phyloP scores from a whole-genome alignment of 1,140 invertebrate species.

The Drosophila insularis region DNA sequence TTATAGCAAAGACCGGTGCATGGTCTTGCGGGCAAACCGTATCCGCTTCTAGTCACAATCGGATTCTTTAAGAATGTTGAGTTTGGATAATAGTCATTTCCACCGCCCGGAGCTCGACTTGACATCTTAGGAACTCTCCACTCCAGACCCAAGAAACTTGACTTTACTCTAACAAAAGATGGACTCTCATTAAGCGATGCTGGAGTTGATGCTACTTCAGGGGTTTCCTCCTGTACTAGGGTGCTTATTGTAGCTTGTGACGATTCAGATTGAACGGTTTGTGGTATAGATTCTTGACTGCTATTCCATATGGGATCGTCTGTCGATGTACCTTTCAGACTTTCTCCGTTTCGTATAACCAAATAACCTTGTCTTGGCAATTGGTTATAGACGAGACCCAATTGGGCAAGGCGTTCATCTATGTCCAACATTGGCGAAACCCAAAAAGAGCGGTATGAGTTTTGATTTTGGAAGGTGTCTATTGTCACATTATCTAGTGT shows the following conservation, averaged over 20 bases:
- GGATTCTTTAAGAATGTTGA: constrained; percentile 22
- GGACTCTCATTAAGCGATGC: neutral
- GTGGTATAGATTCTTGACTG: constrained; percentile 1
- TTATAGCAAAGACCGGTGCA: neutral
- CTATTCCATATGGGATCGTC: constrained; percentile 1
- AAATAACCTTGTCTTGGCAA: neutral
- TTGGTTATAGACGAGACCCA: neutral
- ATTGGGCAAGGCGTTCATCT: neutral
- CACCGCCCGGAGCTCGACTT: constrained; percentile 4
- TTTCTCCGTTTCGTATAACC: neutral
- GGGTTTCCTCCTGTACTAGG: neutral
- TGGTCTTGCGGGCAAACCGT: neutral
- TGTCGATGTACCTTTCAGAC: neutral
- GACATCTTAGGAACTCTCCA: neutral
- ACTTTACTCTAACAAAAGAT: neutral
- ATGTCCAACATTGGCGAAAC: constrained; percentile 2
- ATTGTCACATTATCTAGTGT: neutral
- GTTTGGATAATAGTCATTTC: constrained; percentile 4
- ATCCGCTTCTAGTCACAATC: constrained; percentile 19
- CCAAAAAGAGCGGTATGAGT: neutral
- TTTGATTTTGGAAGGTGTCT: neutral
- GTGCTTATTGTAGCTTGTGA: neutral
- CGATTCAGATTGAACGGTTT: neutral
- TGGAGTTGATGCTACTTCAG: neutral
- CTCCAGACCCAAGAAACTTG: neutral